Conservation (phyloP, 2,888 invertebrate species). For the Andrena hattorfiana region DNA sequence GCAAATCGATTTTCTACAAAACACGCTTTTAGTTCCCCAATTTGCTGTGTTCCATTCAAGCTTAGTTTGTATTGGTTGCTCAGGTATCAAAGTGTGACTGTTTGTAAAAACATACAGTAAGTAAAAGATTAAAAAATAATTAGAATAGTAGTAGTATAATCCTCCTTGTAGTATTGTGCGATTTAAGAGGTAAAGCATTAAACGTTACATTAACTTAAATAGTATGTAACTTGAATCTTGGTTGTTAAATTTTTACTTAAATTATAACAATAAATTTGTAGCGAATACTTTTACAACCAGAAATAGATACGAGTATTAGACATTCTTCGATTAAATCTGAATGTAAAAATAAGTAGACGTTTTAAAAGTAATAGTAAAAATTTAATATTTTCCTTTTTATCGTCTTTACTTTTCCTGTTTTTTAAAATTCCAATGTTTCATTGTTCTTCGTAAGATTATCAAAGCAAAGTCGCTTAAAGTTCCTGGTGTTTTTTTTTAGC, state of each 20-base stretch:
- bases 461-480: background rate
- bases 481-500: background rate
- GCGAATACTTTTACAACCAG: background rate
- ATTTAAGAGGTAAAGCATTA: background rate
- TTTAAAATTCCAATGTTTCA: background rate
- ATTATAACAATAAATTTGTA: background rate
- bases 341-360: background rate
- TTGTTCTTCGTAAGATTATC: background rate
- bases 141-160: background rate
- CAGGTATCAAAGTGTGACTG: background rate
- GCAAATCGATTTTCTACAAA: background rate
- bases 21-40: background rate
- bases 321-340: too few relatives aligned
- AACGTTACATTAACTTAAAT: background rate
- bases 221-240: background rate
- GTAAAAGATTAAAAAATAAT: background rate
- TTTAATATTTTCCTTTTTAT: background rate
- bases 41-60: background rate
- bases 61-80: background rate
- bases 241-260: background rate
- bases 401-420: background rate
- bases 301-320: background rate
- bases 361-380: background rate
- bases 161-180: background rate
- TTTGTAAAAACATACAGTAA: constrained; percentile 1